Evolutionary conservation across 2,888 invertebrate genomes (phyloP), one percentile per base, ranked within the genome.

Genomic region (Galerucella calmariensis): DNA sequence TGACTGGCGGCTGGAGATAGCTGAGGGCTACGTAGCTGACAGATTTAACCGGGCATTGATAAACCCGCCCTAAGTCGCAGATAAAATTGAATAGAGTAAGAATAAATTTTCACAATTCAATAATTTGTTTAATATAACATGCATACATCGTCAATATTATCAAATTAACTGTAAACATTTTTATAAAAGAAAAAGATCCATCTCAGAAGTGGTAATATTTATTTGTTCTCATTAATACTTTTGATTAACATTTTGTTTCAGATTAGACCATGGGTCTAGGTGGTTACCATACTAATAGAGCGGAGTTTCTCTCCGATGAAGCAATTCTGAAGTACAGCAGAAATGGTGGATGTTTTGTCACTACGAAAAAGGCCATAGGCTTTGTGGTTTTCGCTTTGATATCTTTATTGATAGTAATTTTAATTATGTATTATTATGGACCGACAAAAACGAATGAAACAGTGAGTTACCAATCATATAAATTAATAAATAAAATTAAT

Each of bases 231-330:
- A 14, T 2, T 5, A 0, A 20, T 20, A 1, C 6, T 41, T 41
- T 8, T 16, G 2, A 56, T 16, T 56, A 2, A 70, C 56, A 12
- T 56, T 53, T 35, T 24, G 11, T 72, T 75, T 56, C 53, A 72
- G 69, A 70, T 35, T 73, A 16, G 56, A 76, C 71, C 72, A 81
- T 81, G 81, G 82, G 77, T n/a, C 75, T 77, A 68, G 82, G 77
- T 62, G 82, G 82, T 53, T 82, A 83, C 61, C 86, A 84, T 58
- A 82, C 84, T 58, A 91, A 90, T 81, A 88, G 91, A 76, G 90
- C 90, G 78, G 91, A 92, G 84, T 92, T 92, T 83, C 85, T 91
- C 77, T 89, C 91, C 0, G 91, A 90, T 79, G 91, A 91, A 80
- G 89, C 90, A 46, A 85, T 86, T 9, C 90, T 91, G 62, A 89